Evolutionary conservation across 2,797 vertebrate genomes (phyloP).

Genomic region (Rhinatrema bivittatum): DNA sequence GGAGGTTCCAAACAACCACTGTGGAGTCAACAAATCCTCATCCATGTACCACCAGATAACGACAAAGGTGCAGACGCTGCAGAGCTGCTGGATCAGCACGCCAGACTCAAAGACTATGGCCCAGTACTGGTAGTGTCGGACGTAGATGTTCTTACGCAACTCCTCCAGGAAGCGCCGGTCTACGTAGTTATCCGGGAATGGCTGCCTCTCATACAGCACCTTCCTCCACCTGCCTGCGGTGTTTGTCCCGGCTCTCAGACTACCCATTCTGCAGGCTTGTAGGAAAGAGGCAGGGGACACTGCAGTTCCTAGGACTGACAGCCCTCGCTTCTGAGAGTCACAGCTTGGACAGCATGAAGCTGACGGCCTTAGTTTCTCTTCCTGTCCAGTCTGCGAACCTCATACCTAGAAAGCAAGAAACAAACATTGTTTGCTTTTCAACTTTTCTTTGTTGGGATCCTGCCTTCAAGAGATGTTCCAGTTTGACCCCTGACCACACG

Average conservation of each 20-base stretch:
- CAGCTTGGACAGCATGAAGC: too few relatives aligned
- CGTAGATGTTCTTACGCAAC: slow-evolving; percentile 78
- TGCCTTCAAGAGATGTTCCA: too few relatives aligned
- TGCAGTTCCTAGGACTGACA: too few relatives aligned
- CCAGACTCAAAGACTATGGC: slow-evolving; percentile 82
- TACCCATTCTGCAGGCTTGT: not conserved
- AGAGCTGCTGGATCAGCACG: slow-evolving; percentile 88
- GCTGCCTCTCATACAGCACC: slow-evolving; percentile 83
- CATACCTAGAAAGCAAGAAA: too few relatives aligned
- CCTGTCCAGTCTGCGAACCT: too few relatives aligned
- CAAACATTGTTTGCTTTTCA: too few relatives aligned
- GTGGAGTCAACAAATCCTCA: slow-evolving; percentile 70
- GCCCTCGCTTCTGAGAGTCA: too few relatives aligned
- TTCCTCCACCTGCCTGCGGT: slow-evolving; percentile 67
- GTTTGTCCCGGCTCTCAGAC: slow-evolving; percentile 2
- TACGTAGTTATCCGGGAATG: slow-evolving; percentile 93
- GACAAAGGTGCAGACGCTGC: slow-evolving; percentile 87
- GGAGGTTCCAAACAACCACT: slow-evolving; percentile 62
- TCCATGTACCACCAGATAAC: slow-evolving; percentile 94
- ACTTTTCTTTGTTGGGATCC: too few relatives aligned
- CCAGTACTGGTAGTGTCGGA: slow-evolving; percentile 80
- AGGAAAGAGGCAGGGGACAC: too few relatives aligned
- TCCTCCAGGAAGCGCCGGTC: slow-evolving; percentile 87
- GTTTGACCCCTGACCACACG: too few relatives aligned
- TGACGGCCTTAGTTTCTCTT: too few relatives aligned